These are phyloP conservation scores for Antechinus stuartii DNA, from an alignment of 2,113 vertebrate genomes.

Conservation along the genomic window DNA sequence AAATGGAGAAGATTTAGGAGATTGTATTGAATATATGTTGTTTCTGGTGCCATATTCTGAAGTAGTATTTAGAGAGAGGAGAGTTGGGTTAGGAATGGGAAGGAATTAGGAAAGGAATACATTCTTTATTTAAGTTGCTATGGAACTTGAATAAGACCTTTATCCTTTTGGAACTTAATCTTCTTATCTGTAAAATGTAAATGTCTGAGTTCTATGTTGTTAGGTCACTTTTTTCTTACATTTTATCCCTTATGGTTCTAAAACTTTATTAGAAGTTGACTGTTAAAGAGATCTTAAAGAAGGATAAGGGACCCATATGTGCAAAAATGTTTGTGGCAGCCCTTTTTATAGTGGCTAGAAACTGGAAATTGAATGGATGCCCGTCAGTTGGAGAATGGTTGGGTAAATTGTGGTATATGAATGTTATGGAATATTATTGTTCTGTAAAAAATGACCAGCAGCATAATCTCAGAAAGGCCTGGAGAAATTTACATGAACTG, in stretches of 20 bases:
- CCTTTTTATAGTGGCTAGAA: no score
- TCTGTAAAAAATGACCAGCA: no score
- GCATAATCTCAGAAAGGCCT: no score
- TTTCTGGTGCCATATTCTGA: neutral
- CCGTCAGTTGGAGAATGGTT: no score
- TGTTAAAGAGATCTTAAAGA: neutral
- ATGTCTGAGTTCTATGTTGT: neutral
- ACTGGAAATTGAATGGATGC: no score
- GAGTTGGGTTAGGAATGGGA: neutral
- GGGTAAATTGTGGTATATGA: no score
- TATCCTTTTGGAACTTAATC: neutral
- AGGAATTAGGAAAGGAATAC: no score
- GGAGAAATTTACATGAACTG: no score
- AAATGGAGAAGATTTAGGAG: neutral
- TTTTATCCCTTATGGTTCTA: neutral
- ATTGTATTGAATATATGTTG: neutral
- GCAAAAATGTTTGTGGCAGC: no score
- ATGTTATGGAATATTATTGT: no score
- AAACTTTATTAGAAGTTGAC: neutral
- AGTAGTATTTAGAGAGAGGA: neutral
- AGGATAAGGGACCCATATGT: no score
- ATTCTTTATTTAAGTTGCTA: neutral
- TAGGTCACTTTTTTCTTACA: neutral
- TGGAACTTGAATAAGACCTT: neutral
- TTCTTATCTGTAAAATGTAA: neutral